Base-by-base conservation (phyloP, 2,797 vertebrate species). In the Labeo calbasu region DNA sequence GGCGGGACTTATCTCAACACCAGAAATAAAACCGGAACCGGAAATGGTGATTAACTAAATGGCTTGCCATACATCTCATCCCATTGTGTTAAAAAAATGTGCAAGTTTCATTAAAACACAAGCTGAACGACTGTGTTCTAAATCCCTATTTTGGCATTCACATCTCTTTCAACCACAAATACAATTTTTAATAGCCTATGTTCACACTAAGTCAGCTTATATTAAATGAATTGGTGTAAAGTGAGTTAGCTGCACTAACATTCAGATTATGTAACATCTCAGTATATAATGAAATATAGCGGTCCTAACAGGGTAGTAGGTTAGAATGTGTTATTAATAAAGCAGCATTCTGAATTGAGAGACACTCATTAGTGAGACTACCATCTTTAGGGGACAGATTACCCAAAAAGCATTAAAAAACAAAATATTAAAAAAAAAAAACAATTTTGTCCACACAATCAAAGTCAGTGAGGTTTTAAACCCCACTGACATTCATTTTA, bases 311-410 rank as follows among this genome's bases (percentile, higher is more conserved):
- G 19, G 17, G 11, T 69, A 59, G 77, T 53, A 40, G 46, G 17
- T 63, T 68, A 69, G n/a, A 81, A 75, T 66, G 19, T 66, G 66
- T 81, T 6, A 69, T 75, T 55, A 55, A 81, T 72, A 48, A 79
- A 80, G 79, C 73, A 82, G 57, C 57, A 80, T 85, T 86, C 75
- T 86, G 59, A 79, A 76, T 78, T 84, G 76, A 83, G 70, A 88
- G 50, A 21, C 81, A 82, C 71, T 36, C 4, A 75, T 61, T 59
- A 32, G 6, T 55, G 15, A 40, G 9, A 79, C 2, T 11, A 59
- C 46, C 21, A 48, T 48, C 21, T 61, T 25, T 43, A 46, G 17
- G 51, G 9, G 55, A 61, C 9, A 59, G 75, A 25, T 25, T 55
- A 46, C 8, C 55, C 4, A 14, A 23, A 48, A 57, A 15, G 0